phyloP scores from a whole-genome alignment of 2,797 vertebrate genomes.

The Ctenopoma kingsleyae region DNA sequence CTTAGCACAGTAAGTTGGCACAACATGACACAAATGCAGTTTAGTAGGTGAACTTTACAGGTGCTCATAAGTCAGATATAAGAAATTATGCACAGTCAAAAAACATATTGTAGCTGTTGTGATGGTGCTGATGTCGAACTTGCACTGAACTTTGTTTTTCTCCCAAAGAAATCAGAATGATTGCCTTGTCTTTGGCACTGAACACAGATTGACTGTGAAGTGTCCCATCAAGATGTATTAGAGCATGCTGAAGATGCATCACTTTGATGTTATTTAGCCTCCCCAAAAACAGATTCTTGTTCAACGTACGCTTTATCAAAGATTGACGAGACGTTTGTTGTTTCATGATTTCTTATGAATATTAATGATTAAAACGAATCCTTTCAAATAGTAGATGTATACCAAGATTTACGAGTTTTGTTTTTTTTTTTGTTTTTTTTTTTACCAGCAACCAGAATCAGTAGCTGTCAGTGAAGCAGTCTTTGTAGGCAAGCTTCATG shows the following conservation, averaged over 20 bases:
- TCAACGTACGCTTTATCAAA: constrained; percentile 59
- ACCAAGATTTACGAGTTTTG: constrained; percentile 12
- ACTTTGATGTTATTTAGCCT: constrained; percentile 63
- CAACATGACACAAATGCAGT: constrained; percentile 18
- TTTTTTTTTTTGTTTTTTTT: constrained; percentile 16
- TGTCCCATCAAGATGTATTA: constrained; percentile 40
- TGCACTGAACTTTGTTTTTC: constrained; percentile 49
- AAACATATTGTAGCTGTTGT: constrained; percentile 5
- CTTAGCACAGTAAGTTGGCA: constrained; percentile 16
- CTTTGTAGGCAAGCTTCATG: constrained; percentile 44
- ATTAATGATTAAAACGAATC: constrained; percentile 50
- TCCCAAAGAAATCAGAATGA: constrained; percentile 33
- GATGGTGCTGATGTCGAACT: constrained; percentile 56
- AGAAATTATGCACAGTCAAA: not conserved
- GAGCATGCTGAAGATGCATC: constrained; percentile 23
- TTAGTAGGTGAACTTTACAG: constrained; percentile 25
- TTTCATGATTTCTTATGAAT: constrained; percentile 60
- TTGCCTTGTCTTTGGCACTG: constrained; percentile 18
- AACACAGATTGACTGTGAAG: constrained; percentile 45
- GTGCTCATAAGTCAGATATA: constrained; percentile 23
- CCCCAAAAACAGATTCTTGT: constrained; percentile 44
- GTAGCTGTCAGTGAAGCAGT: constrained; percentile 32
- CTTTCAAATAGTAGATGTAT: constrained; percentile 29
- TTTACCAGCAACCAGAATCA: constrained; percentile 21
- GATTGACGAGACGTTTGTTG: constrained; percentile 49